Evolutionary conservation across 2,888 invertebrate genomes (phyloP), one percentile per base, ranked within the genome.

Genomic region (Papilio elwesi): DNA sequence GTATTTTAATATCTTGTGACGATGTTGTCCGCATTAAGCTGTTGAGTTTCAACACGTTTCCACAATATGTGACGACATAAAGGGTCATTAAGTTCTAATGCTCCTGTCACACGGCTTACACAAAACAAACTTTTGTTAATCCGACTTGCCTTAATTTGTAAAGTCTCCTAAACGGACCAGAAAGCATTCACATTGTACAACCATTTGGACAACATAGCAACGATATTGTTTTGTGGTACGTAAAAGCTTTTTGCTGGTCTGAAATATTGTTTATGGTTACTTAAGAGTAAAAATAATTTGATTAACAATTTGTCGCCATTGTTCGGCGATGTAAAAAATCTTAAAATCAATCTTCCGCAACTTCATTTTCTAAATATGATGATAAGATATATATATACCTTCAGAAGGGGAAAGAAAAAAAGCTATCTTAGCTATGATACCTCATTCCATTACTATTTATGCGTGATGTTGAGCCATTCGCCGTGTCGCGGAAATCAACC

Each of bases 1-100:
- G 57, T 36, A 65, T 70, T 64, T 64, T 55, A 64, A 70, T 53
- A 16, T 26, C 26, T 26, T 4, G 26, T 26, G 49, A 12, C n/a
- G 65, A 55, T 55, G 48, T 55, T 70, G 49, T 57, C 48, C 26
- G 36, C 48, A 57, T 65, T 70, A 65, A 48, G 26, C 64, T 64
- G 15, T 26, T 47, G 57, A 68, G n/a, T 57, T 57, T 48, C 8
- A 57, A 68, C n/a, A 47, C 26, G 57, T n/a, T 48, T 47, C 43
- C 53, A 6, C 55, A 55, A 57, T 49, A 68, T 48, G 13, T 68
- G 13, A 48, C 48, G 26, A 68, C 48, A 16, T 68, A 55, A 68
- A 48, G 55, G 47, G 57, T 55, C n/a, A 47, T 47, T 67, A 47
- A 8, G 67, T 55, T 26, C 16, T 47, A 55, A 63, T 48, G 48